phyloP scores from a whole-genome alignment of 2,888 invertebrate genomes.

The Perithous albicinctus region DNA sequence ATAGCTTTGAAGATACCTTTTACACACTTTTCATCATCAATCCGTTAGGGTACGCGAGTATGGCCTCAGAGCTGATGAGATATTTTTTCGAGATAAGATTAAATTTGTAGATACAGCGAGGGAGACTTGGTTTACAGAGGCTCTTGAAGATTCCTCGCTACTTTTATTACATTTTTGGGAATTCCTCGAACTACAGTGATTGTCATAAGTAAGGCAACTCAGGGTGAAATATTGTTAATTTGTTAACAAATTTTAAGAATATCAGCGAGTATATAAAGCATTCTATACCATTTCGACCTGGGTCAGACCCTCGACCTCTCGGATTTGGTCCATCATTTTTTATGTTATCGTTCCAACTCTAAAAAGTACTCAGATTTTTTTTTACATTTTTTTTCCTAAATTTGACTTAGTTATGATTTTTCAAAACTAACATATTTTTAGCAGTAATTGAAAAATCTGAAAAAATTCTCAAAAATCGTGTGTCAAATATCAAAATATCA shows the following conservation, averaged over 20 bases:
- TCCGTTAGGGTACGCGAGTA: constrained; percentile 1
- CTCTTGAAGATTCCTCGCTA: constrained; percentile 14
- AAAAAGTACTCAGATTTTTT: no score
- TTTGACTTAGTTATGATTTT: no score
- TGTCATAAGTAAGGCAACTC: neutral
- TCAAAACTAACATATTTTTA: no score
- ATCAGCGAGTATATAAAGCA: no score
- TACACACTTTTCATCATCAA: constrained; percentile 31
- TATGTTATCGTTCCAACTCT: no score
- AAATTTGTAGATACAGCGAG: constrained; percentile 46
- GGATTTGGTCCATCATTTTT: no score
- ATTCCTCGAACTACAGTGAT: constrained; percentile 18
- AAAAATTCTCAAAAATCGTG: no score
- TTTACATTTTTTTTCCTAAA: no score
- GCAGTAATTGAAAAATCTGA: no score
- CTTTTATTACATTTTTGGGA: neutral
- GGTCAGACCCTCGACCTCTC: no score
- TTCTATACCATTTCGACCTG: no score
- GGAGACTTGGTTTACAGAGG: constrained; percentile 7
- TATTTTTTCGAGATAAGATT: constrained; percentile 52
- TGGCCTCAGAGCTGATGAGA: constrained; percentile 31
- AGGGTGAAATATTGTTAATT: neutral
- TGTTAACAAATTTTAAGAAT: neutral
- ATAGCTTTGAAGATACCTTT: neutral
- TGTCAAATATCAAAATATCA: no score